phyloP scores from a whole-genome alignment of 1,140 invertebrate species.

The Varroa destructor region DNA sequence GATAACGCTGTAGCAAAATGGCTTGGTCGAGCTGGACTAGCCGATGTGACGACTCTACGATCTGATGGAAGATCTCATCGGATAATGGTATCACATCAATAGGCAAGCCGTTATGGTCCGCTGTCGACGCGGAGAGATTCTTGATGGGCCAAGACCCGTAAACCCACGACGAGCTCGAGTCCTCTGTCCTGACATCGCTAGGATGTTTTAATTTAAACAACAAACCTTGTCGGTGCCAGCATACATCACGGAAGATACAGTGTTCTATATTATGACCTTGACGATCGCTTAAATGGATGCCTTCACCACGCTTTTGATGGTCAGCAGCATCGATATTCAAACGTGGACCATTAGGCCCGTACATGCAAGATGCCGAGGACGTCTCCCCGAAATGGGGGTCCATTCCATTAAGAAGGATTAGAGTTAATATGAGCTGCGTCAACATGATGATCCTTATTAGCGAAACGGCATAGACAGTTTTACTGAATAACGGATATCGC shows the following conservation, averaged over 20 bases:
- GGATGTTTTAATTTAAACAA: background rate
- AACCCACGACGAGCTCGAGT: background rate
- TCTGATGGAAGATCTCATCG: background rate
- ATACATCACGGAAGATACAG: background rate
- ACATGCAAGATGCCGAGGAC: no score
- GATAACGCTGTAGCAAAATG: slow-evolving; percentile 40
- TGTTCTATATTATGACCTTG: background rate
- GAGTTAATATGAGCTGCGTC: no score
- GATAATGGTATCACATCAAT: background rate
- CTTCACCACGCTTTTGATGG: no score
- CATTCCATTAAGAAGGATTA: no score
- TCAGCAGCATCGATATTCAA: no score
- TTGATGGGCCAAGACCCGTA: slow-evolving; percentile 2
- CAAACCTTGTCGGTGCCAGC: background rate
- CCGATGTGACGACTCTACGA: background rate
- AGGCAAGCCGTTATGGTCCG: slow-evolving; percentile 8
- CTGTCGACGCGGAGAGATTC: background rate
- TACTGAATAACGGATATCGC: no score
- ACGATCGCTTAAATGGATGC: no score
- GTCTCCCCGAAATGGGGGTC: no score
- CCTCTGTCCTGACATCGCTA: no score
- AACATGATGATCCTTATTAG: no score
- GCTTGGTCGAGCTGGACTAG: background rate
- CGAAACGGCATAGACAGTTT: no score
- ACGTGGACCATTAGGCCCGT: no score